Base-by-base conservation (phyloP, 2,888 invertebrate species). In the Meloe dianella region DNA sequence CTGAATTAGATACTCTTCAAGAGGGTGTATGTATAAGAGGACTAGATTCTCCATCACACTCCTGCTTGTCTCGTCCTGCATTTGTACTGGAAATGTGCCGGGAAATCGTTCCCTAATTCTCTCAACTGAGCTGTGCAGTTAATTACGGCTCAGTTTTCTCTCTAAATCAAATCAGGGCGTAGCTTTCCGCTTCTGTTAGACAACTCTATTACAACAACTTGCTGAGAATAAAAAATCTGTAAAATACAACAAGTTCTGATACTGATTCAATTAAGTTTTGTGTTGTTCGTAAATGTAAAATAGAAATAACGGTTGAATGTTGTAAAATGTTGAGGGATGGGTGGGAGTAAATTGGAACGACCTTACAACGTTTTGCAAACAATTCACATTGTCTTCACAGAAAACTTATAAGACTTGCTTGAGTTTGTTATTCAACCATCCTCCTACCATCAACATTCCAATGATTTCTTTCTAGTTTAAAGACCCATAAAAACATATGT, bases 1-100 rank as follows among this genome's bases (percentile, higher is more conserved):
- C 74, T 75, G 80, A 79, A 80, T 80, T 82, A 80, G 79, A 82
- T 80, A 77, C 78, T 80, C 79, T 80, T 74, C 73, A 67, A 59
- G 27, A 35, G 63, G 47, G 17, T 47, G 17, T 20, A 20, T 47
- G 17, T 20, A 20, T 20, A 47, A 17, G 35, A 35, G 14, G 12
- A 47, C 1, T 17, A n/a, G 6, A 47, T 47, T 47, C 20, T 12
- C 20, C 20, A 47, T 47, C 47, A 8, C 47, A 8, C 47, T 3
- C 20, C 20, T 20, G 2, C 3, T 8, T 9, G 3, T 47, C 47
- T 22, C 58, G 67, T 41, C 41, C 12, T 17, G 71, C 73, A 74
- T 73, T 72, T 73, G 73, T 75, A 74, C 77, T 73, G 78, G 77
- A 79, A 80, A 79, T 80, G 79, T 77, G 76, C 75, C 75, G 75